Base-by-base conservation (phyloP, 2,113 vertebrate species). In the Rhombomys opimus region DNA sequence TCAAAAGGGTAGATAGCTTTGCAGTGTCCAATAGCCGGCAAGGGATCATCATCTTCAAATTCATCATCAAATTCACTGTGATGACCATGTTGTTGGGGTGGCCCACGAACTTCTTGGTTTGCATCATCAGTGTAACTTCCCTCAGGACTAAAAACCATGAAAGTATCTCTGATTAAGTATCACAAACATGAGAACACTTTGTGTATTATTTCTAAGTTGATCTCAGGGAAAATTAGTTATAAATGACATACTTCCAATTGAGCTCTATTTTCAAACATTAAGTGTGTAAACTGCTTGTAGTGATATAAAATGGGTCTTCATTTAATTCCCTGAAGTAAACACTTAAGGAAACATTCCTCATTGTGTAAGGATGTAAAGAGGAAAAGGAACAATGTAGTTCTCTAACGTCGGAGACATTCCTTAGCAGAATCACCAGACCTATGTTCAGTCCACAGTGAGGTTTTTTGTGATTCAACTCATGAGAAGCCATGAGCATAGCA, bases 61-160 rank as follows among this genome's bases (percentile, higher is more conserved):
- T 99, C 99, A 32, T 99, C 99, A n/a, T 99, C 99, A 93, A 99
- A 99, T 97, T 99, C 99, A 76, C 32, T 98, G 10, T 99, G 99
- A 12, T 99, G 99, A 72, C 99, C 98, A 0, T 98, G 98, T 0
- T 99, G 98, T 73, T 99, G 99, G 0, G 99, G 98, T 2, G 99
- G 99, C 2, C 99, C 98, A 93, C 99, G 99, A 70, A 99, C 99
- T 97, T 99, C 99, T 97, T 99, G 99, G 65, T 98, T 99, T 75
- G 99, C 99, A 98, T 99, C 99, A 22, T 99, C 99, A 0, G 99
- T 99, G 96, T 99, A 99, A 96, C 99, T 99, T 95, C 99, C 99
- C 97, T 99, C 99, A 68, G 99, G 99, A 97, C 99, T 99, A 32
- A 0, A 97, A 50, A 98, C 1, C 67, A 98, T 76, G 82, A 96